Base-by-base conservation (phyloP, 1,140 invertebrate species). In the Drosophila ficusphila region DNA sequence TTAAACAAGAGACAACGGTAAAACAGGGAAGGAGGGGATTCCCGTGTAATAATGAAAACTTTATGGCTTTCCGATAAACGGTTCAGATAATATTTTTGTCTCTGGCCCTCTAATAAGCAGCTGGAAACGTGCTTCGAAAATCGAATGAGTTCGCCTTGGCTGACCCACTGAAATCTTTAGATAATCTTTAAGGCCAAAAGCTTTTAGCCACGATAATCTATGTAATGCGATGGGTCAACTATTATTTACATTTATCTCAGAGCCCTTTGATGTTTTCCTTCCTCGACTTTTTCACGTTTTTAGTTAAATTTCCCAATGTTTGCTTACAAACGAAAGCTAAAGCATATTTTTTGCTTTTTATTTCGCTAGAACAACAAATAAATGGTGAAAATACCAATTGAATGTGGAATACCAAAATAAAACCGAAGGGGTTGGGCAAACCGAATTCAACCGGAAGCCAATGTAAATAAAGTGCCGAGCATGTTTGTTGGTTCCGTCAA, bases 401-500 rank as follows among this genome's bases (percentile, higher is more conserved):
- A 69, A 49, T 53, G 38, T 38, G 47, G 38, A 57, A 52, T 67
- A 60, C 31, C 41, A 49, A 71, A 49, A 65, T 44, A 70, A 57
- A 61, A 56, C 14, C 18, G 11, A 16, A 18, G 49, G 52, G 52
- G 39, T 14, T 2, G 5, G 31, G 33, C 41, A 74, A 82, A 70
- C 71, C 53, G 64, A 86, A 88, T 68, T 88, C 82, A 82, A 82
- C 83, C 82, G 82, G 82, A 88, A 88, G 82, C 83, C 77, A 88
- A 78, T 88, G 82, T 88, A 88, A 88, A 88, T 88, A 88, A 88
- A 88, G 61, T 77, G 82, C 68, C 65, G 49, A 31, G 34, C 83
- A 88, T 88, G 82, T 88, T 88, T 88, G 82, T 88, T 73, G 69
- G 69, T 82, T 88, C 82, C 79, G 82, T 88, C 83, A 88, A 88